Evolutionary conservation across 2,113 vertebrate genomes (phyloP).

Genomic region (Grallaria varia): DNA sequence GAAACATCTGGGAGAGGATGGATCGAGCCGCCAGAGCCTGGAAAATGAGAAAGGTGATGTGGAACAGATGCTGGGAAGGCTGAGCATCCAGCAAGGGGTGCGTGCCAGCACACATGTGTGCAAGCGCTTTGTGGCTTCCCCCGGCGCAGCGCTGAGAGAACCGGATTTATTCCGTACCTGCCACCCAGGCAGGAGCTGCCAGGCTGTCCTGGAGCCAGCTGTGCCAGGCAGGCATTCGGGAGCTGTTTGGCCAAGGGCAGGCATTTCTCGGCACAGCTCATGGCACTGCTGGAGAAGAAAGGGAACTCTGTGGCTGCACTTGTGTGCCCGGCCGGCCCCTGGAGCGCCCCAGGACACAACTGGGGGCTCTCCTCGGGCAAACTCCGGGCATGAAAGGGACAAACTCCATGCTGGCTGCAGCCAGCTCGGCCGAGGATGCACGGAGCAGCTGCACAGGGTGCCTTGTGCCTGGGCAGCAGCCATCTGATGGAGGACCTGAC

Average conservation of each 20-base stretch:
- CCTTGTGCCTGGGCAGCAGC: background rate
- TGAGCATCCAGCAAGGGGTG: background rate
- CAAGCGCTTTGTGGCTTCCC: background rate
- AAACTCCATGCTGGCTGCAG: background rate
- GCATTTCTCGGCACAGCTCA: background rate
- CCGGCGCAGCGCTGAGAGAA: background rate
- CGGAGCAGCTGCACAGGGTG: background rate
- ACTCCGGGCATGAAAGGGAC: background rate
- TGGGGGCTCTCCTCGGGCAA: background rate
- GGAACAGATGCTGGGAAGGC: slow-evolving; percentile 18
- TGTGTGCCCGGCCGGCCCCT: background rate
- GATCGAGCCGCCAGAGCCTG: background rate
- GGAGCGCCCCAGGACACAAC: background rate
- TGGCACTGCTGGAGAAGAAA: background rate
- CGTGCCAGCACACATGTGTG: background rate
- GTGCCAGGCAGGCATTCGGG: background rate
- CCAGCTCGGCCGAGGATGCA: background rate
- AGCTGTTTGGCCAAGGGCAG: background rate
- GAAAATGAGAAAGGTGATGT: background rate
- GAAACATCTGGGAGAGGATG: slow-evolving; percentile 24
- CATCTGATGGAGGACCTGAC: background rate
- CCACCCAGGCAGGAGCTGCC: background rate
- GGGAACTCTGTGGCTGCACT: background rate
- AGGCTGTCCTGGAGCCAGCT: background rate
- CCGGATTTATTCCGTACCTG: background rate